phyloP scores from a whole-genome alignment of 2,888 invertebrate genomes.

The Megastigmus dorsalis region DNA sequence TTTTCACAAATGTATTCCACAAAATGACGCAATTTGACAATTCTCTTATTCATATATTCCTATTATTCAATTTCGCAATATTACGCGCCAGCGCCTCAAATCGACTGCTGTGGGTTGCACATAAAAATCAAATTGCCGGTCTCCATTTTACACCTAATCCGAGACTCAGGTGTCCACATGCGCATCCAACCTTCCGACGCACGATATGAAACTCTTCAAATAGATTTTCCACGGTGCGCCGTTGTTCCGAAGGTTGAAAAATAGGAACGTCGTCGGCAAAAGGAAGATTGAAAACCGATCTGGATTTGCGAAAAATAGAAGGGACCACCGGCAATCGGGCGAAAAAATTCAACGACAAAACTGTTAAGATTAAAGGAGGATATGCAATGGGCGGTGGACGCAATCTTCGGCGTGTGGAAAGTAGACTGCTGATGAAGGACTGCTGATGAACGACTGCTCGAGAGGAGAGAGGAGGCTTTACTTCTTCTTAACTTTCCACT shows the following conservation, averaged over 20 bases:
- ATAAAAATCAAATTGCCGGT: conserved; percentile 20
- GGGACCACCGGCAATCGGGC: no score
- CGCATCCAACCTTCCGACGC: not conserved
- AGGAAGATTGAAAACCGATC: no score
- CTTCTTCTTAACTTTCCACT: no score
- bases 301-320: not conserved
- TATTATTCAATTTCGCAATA: conserved; percentile 8
- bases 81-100: not conserved
- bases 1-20: no score
- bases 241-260: no score
- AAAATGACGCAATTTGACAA: not conserved
- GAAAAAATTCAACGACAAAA: not conserved
- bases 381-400: not conserved
- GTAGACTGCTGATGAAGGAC: no score
- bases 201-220: conserved; percentile 10
- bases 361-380: not conserved
- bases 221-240: no score
- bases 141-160: conserved; percentile 15
- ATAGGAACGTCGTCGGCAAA: no score
- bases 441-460: no score
- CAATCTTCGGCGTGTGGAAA: no score
- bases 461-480: no score
- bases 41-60: not conserved
- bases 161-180: conserved; percentile 8
- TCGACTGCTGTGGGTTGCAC: no score